Evolutionary conservation across 2,888 invertebrate species (phyloP).

Genomic region (Dolichomitus sp.): DNA sequence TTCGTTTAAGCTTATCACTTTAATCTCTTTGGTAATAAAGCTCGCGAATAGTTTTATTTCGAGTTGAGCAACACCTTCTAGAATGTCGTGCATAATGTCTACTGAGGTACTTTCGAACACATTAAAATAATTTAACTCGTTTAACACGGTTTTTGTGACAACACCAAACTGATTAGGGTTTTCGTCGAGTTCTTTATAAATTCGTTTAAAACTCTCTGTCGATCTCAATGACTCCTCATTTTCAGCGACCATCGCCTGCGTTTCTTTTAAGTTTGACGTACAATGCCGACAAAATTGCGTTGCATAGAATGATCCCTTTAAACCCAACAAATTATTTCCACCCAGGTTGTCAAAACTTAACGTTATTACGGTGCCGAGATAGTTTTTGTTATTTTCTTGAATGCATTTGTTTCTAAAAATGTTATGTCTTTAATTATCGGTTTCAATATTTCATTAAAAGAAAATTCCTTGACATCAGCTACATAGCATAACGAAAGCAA

Average conservation of each 20-base stretch:
- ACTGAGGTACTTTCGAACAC: conserved; percentile 50
- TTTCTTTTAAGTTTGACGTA: conserved; percentile 35
- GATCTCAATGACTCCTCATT: conserved; percentile 37
- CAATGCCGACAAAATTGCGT: conserved; percentile 19
- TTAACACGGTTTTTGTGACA: conserved; percentile 43
- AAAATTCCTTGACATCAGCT: conserved; percentile 1
- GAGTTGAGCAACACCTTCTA: background rate
- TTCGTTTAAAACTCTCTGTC: conserved; percentile 10
- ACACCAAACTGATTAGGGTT: conserved; percentile 28
- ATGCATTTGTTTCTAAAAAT: conserved; percentile 26
- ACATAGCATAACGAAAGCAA: conserved; percentile 22
- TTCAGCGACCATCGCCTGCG: conserved; percentile 35
- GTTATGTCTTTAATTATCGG: conserved; percentile 17
- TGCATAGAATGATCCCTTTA: conserved; percentile 51
- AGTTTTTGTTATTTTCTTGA: background rate
- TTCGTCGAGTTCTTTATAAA: conserved; percentile 21
- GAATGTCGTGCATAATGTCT: conserved; percentile 26
- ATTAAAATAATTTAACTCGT: conserved; percentile 53
- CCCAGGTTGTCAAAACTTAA: conserved; percentile 56
- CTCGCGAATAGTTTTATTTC: background rate
- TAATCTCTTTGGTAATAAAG: background rate
- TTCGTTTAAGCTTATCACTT: background rate
- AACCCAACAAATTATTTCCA: conserved; percentile 52
- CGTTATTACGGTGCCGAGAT: background rate
- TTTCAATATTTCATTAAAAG: conserved; percentile 8